Base-by-base conservation (phyloP, 2,113 vertebrate genomes). In the Barnardius zonarius region DNA sequence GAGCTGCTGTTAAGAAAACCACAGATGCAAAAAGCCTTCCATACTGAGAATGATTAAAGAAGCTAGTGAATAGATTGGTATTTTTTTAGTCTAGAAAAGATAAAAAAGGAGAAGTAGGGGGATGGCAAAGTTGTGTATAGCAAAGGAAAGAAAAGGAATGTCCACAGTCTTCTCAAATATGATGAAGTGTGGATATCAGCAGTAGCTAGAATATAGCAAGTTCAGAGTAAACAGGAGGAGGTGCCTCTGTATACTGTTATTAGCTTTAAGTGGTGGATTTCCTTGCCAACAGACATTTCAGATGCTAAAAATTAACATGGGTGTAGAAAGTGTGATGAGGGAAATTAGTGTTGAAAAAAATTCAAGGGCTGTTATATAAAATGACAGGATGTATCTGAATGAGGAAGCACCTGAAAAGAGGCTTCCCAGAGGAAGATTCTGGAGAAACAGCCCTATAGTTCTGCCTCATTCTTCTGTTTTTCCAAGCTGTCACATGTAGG, bases 21-120 rank as follows among this genome's bases (percentile, higher is more conserved):
- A 54, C 13, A 24, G 63, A 20, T 59, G 52, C 5, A 49, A 62
- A 79, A 68, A 39, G 8, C 9, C 20, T 74, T 68, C n/a, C 6
- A 46, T 30, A 16, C 4, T 2, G 28, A 14, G 9, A 79, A 49
- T 39, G 8, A 35, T 18, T 70, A 41, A 90, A 49, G 19, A 68
- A 54, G 7, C 8, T 59, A 49, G 15, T 19, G 2, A 39, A 20
- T 17, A 73, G 9, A 23, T 52, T 22, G 35, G 4, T 10, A 22
- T 18, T 67, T 73, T 73, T 57, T 35, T 8, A 54, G 30, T 17
- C 19, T 48, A n/a, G 13, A 61, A 69, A 88, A 88, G 7, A 33
- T 1, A 62, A 20, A 64, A 64, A 43, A 6, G 11, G 12, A 81
- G 6, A 66, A 63, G 22, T 6, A 55, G 3, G 1, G 0, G 3